These are phyloP conservation scores for Pelusios castaneus DNA, from an alignment of 2,113 vertebrate species.

Conservation along the genomic window DNA sequence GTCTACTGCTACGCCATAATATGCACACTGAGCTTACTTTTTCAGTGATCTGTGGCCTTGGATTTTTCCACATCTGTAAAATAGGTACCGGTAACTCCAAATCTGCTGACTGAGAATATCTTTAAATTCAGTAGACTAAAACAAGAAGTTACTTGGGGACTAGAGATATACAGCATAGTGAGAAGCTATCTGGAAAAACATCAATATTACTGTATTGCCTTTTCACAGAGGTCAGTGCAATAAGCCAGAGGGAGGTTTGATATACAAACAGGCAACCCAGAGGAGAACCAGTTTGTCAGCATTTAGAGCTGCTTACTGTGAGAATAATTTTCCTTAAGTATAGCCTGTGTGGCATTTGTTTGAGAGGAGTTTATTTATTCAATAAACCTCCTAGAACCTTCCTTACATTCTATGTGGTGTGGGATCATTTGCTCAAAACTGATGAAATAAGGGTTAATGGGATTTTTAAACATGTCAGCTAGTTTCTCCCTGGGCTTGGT, in stretches of 20 bases:
- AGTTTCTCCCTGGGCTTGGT: not conserved
- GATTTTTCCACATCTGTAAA: not conserved
- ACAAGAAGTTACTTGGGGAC: not conserved
- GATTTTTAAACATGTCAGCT: not conserved
- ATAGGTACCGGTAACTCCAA: slow-evolving; percentile 12
- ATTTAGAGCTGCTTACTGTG: slow-evolving; percentile 71
- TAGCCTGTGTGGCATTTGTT: slow-evolving; percentile 41
- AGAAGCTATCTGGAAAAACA: slow-evolving; percentile 39
- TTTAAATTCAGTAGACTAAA: not conserved
- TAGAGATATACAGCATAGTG: not conserved
- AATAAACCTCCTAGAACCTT: slow-evolving; percentile 32
- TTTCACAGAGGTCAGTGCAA: slow-evolving; percentile 58
- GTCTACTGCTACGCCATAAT: not conserved
- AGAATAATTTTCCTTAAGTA: slow-evolving; percentile 68
- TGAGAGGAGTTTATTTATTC: slow-evolving; percentile 56
- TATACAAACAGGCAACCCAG: slow-evolving; percentile 68
- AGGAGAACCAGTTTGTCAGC: slow-evolving; percentile 77
- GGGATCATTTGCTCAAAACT: slow-evolving; percentile 19
- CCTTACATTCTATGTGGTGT: not conserved
- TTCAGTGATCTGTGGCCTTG: not conserved
- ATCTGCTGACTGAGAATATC: not conserved
- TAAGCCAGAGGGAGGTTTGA: slow-evolving; percentile 55
- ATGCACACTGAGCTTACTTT: not conserved
- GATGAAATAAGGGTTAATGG: not conserved
- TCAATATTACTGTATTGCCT: slow-evolving; percentile 8